phyloP scores from a whole-genome alignment of 2,113 vertebrate species.

The Takifugu flavidus region DNA sequence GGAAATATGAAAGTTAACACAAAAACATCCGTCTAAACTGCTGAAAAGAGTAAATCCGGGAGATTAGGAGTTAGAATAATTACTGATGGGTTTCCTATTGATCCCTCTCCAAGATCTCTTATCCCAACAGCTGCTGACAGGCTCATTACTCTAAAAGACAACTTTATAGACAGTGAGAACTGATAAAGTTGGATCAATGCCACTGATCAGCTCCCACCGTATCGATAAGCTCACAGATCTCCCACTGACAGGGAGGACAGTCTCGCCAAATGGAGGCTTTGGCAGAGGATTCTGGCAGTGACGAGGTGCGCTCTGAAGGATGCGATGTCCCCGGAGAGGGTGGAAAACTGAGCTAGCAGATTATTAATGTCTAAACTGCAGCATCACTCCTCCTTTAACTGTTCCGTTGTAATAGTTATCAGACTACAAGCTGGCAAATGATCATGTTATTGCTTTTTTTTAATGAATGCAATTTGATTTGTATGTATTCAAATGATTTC shows the following conservation, averaged over 20 bases:
- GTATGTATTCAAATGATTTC: no score
- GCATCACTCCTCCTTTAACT: no score
- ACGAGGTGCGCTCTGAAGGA: constrained; percentile 7
- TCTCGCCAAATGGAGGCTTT: constrained; percentile 37
- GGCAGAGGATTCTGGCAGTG: constrained; percentile 2
- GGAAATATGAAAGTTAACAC: no score
- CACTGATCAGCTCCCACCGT: constrained; percentile 54
- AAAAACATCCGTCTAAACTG: no score
- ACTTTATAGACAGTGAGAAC: constrained; percentile 47
- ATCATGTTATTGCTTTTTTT: no score
- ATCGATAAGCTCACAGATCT: constrained; percentile 41
- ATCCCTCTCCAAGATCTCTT: constrained; percentile 49
- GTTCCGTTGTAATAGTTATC: no score
- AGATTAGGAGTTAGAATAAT: constrained; percentile 44
- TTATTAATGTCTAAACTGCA: constrained; percentile 11
- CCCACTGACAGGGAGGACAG: constrained; percentile 42
- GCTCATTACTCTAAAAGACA: constrained; percentile 70
- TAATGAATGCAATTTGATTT: no score
- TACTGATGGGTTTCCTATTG: constrained; percentile 52
- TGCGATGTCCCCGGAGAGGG: background rate
- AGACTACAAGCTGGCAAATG: no score
- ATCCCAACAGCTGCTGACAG: constrained; percentile 54
- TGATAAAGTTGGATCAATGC: constrained; percentile 67
- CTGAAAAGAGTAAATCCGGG: background rate
- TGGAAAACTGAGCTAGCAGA: constrained; percentile 5